Evolutionary conservation across 2,113 vertebrate genomes (phyloP).

Genomic region (Mirounga angustirostris): DNA sequence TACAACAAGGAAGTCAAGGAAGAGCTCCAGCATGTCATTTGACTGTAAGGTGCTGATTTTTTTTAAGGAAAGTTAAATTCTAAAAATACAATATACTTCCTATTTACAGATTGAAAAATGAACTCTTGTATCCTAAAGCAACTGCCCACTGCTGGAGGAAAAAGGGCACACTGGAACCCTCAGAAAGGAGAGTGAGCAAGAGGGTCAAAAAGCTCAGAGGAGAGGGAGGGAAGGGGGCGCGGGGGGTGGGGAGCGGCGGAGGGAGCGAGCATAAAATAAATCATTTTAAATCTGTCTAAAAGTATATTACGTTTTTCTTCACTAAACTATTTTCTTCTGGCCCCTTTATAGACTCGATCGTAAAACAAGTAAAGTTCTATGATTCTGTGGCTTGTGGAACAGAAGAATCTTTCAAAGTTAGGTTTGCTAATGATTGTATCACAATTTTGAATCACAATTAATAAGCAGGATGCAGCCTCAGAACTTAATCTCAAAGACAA

Average conservation of each 20-base stretch:
- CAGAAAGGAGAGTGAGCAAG: neutral
- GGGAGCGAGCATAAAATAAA: neutral
- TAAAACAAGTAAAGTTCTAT: neutral
- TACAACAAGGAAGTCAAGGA: slow-evolving; percentile 39
- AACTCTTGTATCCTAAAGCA: neutral
- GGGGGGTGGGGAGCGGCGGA: neutral
- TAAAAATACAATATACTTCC: neutral
- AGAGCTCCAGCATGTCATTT: neutral
- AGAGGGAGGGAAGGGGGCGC: neutral
- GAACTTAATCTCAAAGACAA: neutral
- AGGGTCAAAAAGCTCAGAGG: neutral
- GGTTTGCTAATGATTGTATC: neutral
- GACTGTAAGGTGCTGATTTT: neutral
- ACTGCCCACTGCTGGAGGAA: neutral
- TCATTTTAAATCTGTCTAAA: neutral
- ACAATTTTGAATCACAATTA: neutral
- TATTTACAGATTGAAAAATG: neutral
- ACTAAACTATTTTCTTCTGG: neutral
- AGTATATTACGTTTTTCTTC: neutral
- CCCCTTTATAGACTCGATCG: neutral
- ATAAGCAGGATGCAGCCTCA: neutral
- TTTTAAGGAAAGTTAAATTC: slow-evolving; percentile 4
- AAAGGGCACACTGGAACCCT: neutral
- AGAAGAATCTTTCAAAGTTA: slow-evolving; percentile 40
- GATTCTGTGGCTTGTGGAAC: neutral